A percentile compares a stretch with the other conserved stretches of the same genome.
These are phyloP conservation scores for Butorides virescens DNA, from an alignment of 2,113 vertebrate species.

Conservation along the genomic window DNA sequence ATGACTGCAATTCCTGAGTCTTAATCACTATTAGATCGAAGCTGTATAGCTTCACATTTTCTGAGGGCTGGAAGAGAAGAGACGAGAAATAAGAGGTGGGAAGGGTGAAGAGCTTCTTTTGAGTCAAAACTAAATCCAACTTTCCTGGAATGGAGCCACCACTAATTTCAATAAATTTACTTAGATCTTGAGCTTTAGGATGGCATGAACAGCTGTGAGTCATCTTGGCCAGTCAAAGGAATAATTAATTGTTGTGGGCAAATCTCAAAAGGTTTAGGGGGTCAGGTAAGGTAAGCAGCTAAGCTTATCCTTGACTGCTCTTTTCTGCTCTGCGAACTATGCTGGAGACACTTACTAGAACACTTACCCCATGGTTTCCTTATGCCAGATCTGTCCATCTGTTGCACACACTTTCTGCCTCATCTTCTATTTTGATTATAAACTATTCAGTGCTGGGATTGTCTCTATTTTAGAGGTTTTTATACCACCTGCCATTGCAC, in stretches of 20 bases:
- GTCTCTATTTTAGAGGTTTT: neutral
- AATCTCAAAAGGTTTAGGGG: conserved; percentile 65
- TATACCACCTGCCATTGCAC: neutral
- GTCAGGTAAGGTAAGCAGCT: conserved; percentile 65
- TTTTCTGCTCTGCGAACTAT: conserved; percentile 48
- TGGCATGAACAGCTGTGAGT: conserved; percentile 68
- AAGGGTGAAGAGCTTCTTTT: conserved; percentile 41
- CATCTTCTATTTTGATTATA: conserved; percentile 38
- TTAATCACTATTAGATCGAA: neutral
- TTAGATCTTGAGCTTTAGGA: conserved; percentile 65
- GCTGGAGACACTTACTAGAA: conserved; percentile 21
- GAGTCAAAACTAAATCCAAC: conserved; percentile 50
- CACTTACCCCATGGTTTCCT: conserved; percentile 26
- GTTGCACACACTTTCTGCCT: conserved; percentile 48
- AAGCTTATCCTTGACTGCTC: conserved; percentile 62
- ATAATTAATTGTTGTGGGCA: conserved; percentile 69
- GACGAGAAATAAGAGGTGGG: conserved; percentile 37
- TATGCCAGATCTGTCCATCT: conserved; percentile 39
- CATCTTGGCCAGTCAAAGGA: conserved; percentile 69
- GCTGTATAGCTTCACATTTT: neutral
- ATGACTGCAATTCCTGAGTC: conserved; percentile 34
- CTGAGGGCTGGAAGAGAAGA: neutral
- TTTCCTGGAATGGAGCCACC: conserved; percentile 59
- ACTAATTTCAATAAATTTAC: conserved; percentile 68
- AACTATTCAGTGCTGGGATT: conserved; percentile 25